Evolutionary conservation across 2,888 invertebrate genomes (phyloP), one percentile per base, ranked within the genome.

Genomic region (Pammene fasciana): DNA sequence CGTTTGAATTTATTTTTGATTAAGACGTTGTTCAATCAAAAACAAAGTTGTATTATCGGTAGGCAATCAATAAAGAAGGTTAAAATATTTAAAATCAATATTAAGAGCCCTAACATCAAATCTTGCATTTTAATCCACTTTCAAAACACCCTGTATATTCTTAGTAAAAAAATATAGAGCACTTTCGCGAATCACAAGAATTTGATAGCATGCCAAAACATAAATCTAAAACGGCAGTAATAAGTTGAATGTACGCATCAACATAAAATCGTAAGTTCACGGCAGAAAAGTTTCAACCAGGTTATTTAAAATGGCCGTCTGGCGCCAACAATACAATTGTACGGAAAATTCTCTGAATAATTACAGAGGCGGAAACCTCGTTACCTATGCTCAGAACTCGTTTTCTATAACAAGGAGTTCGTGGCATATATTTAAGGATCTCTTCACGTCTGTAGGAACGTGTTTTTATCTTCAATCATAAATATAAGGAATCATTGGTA

Each of bases 241-340:
- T 52, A 67, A 68, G 62, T 64, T 55, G 61, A 50, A 62, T 16
- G 68, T 18, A n/a, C 62, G 68, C 50, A 48, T 57, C 50, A 56
- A 50, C 68, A 64, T 64, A 68, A 68, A 68, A 62, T 43, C 36
- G 55, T 57, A 68, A 56, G 62, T 62, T 68, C 62, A 68, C 43
- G 62, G 55, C 34, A 14, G 48, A 62, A 55, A 43, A 43, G 26
- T 26, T 26, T 26, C 26, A 45, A 16, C 57, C 61, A 16, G 48
- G 62, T 68, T 62, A 68, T 68, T 62, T 57, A 18, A 64, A 68
- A 64, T 68, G 62, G 34, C 52, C 18, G 68, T 14, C 67, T 48
- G 61, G 68, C 68, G 62, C 56, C 62, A 16, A 57, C 43, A 56
- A 57, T 43, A 50, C 56, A 46, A 62, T 56, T 46, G 41, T 41